Percentiles rank a stretch among this genome's conserved stretches.
These are phyloP conservation scores for Pangasius sanitwongsei DNA, from an alignment of 2,797 vertebrate genomes.

Conservation along the genomic window DNA sequence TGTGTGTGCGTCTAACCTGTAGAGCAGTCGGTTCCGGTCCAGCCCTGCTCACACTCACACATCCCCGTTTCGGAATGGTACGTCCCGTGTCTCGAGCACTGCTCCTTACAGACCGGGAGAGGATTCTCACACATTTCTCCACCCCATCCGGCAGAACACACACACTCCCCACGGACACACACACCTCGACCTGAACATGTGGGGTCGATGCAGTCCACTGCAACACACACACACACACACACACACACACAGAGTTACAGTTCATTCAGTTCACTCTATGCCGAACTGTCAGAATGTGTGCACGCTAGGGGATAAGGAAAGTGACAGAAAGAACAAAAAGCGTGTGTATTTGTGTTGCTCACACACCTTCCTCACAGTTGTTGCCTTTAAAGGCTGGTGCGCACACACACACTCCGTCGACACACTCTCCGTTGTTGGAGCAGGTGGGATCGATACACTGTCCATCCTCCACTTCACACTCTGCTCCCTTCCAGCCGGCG, in stretches of 20 bases:
- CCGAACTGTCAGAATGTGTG: background rate
- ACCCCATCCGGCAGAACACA: constrained; percentile 84
- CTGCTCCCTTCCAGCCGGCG: constrained; percentile 82
- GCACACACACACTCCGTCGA: constrained; percentile 83
- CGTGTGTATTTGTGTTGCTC: background rate
- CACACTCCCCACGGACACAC: constrained; percentile 83
- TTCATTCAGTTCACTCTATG: background rate
- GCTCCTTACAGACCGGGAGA: constrained; percentile 83
- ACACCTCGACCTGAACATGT: constrained; percentile 82
- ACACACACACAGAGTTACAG: constrained; percentile 3
- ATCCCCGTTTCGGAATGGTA: constrained; percentile 75
- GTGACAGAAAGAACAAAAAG: background rate
- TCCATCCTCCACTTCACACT: constrained; percentile 87
- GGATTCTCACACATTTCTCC: constrained; percentile 79
- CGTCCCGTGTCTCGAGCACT: constrained; percentile 83
- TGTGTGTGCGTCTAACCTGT: constrained; percentile 71
- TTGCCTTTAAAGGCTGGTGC: constrained; percentile 85
- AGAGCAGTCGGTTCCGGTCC: constrained; percentile 84
- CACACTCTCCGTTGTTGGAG: constrained; percentile 83
- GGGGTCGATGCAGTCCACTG: constrained; percentile 84
- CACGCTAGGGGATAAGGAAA: background rate
- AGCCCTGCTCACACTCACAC: constrained; percentile 83
- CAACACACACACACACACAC: constrained; percentile 32
- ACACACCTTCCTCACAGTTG: constrained; percentile 85
- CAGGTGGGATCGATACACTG: constrained; percentile 87